Base-by-base conservation (phyloP, 2,113 vertebrate genomes). In the Nerophis lumbriciformis region DNA sequence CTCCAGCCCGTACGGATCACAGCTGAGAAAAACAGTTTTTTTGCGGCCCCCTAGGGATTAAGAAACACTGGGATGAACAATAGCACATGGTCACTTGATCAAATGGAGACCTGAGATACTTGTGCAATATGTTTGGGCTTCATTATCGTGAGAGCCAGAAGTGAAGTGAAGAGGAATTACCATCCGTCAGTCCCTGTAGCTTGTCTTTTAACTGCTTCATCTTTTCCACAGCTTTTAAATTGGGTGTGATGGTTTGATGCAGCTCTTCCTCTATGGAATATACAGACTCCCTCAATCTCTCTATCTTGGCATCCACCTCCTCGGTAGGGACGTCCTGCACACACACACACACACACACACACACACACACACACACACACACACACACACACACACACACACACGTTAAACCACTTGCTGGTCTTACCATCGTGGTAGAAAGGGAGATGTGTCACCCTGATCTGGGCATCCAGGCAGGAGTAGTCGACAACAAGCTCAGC, bases 211-310 rank as follows among this genome's bases (percentile, higher is more conserved):
- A 81, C 4, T 87, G 74, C 63, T 80, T 88, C 21, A 98, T 83
- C 73, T 93, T 97, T 77, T 95, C 92, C 54, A 87, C 14, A 52
- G 95, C 94, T 63, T 92, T 92, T 13, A 98, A 77, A 74, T 99
- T 97, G 1, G 97, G 97, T 38, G 91, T 83, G 10, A 90, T 66
- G 12, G 92, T 93, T 71, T 71, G 90, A 72, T 90, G 68, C 39
- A 98, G 81, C 52, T 73, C 19, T 0, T 2, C 80, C 62, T 95
- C 92, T 49, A 90, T 72, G 14, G 80, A 68, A 4, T 83, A 83
- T 11, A 93, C 42, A 2, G 90, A 87, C 56, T 92, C 83, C 67
- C 65, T 87, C 53, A 95, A 80, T 44, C 66, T 77, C 10, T 81
- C 73, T 6, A 92, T 59, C 7, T 83, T 79, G 42, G 80, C 66